Evolutionary conservation across 2,113 vertebrate species (phyloP), one percentile per base, ranked within the genome.

Genomic region (Progne subis): DNA sequence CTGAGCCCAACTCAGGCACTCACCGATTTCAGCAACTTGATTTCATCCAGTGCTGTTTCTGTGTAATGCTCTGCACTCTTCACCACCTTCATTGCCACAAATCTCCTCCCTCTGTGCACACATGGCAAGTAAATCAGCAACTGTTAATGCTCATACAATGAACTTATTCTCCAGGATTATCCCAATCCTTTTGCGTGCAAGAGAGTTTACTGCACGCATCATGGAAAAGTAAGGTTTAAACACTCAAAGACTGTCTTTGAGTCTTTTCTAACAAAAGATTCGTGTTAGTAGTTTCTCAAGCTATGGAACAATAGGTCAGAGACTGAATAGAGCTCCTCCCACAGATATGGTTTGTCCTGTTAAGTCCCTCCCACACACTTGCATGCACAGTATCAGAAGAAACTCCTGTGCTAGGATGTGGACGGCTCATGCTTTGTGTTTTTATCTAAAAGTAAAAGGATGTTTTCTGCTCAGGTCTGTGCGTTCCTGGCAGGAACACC

Each of bases 41-140:
- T 99, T 97, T 99, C 99, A 97, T 99, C 99, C 95, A 99, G 94
- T 4, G 99, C 99, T 4, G 99, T 99, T 97, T 99, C 99, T 4
- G 99, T 99, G 95, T 99, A 99, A 97, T 99, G 99, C 86, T 99
- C 99, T 20, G 99, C 99, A 97, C 99, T 99, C 97, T 99, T 99
- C 88, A 99, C 99, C 94, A 99, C 99, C 97, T 99, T 99, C 99
- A 99, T 99, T 53, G 99, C 99, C 97, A 99, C 99, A 93, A 99
- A 99, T 46, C 98, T 97, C 96, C 98, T 99, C 68, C 98, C 99
- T 97, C 99, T 99, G 90, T 53, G 86, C 56, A 94, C 14, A 97
- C 65, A 94, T 1, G 69, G 6, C 25, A 92, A 97, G 41, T 11
- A 47, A 87, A 94, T 96, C 86, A 24, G 75, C 90, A 80, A 60